These are phyloP conservation scores for Apodemia mormo DNA, from an alignment of 2,888 invertebrate genomes.

Conservation along the genomic window DNA sequence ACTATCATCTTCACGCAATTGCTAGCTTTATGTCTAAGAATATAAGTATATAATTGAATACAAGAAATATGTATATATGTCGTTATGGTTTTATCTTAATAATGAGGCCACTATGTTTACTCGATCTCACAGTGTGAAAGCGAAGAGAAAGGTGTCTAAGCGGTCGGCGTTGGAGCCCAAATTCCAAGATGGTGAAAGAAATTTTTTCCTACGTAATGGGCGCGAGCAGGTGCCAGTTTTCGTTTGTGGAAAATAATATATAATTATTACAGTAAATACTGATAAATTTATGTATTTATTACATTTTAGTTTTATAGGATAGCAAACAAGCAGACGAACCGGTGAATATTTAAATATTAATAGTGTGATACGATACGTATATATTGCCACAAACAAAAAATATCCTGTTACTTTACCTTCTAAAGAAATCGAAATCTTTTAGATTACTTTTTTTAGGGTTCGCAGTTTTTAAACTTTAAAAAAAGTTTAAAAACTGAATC, in stretches of 20 bases:
- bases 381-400: too few relatives aligned
- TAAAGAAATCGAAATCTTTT: too few relatives aligned
- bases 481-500: too few relatives aligned
- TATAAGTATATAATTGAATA: neutral
- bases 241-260: conserved; percentile 21
- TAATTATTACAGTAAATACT: neutral
- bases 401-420: too few relatives aligned
- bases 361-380: too few relatives aligned
- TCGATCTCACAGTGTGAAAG: conserved; percentile 58
- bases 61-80: neutral
- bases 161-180: conserved; percentile 51
- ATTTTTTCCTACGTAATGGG: conserved; percentile 49
- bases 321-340: too few relatives aligned
- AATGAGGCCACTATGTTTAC: conserved; percentile 64
- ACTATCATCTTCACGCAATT: neutral
- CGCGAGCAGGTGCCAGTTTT: conserved; percentile 39
- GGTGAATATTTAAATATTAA: too few relatives aligned
- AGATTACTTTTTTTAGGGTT: too few relatives aligned
- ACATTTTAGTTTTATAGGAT: too few relatives aligned
- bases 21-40: neutral
- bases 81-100: neutral
- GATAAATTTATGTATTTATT: too few relatives aligned
- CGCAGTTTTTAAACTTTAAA: too few relatives aligned
- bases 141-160: conserved; percentile 64
- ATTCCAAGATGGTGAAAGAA: conserved; percentile 67